Evolutionary conservation across 2,888 invertebrate species (phyloP), one percentile per base, ranked within the genome.

Genomic region (Saturnia japonica): DNA sequence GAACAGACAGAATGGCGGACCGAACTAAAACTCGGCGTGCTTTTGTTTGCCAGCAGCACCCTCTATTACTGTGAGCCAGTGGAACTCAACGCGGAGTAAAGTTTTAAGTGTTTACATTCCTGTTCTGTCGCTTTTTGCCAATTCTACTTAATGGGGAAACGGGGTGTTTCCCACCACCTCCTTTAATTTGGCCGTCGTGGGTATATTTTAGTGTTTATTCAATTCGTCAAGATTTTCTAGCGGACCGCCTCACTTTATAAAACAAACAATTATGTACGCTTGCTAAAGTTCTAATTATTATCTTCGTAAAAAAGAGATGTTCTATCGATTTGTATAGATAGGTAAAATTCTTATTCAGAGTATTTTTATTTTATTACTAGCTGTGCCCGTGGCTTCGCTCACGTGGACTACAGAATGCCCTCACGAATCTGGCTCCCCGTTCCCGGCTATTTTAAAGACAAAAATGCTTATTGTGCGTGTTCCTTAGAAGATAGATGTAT

Each of bases 31-130:
- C 86, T 87, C 85, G 76, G 82, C 85, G 74, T 83, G 88, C 90
- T 88, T 88, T 90, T 91, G 90, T 91, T 91, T 91, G 90, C 86
- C 84, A 85, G 86, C 83, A 87, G 87, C 88, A 87, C 89, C 88
- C 89, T 88, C 89, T 89, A 86, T 87, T 88, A 87, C 85, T 80
- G 77, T 77, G 82, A 77, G 84, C 83, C 85, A 82, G 85, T 79
- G 82, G 80, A 89, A 88, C 88, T 86, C 86, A 72, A 78, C 82
- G 80, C 80, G 78, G 87, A 85, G 88, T 82, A 90, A 92, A 92
- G 90, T 93, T 92, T 93, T 91, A 91, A 93, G 92, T 93, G 91
- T 91, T 93, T 93, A 91, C 90, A 91, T 91, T 93, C 87, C 88
- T 88, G 91, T 91, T 90, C 89, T 88, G 90, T 88, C 88, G 91